Conservation (phyloP, 1,140 invertebrate genomes). For the Centruroides vittatus region DNA sequence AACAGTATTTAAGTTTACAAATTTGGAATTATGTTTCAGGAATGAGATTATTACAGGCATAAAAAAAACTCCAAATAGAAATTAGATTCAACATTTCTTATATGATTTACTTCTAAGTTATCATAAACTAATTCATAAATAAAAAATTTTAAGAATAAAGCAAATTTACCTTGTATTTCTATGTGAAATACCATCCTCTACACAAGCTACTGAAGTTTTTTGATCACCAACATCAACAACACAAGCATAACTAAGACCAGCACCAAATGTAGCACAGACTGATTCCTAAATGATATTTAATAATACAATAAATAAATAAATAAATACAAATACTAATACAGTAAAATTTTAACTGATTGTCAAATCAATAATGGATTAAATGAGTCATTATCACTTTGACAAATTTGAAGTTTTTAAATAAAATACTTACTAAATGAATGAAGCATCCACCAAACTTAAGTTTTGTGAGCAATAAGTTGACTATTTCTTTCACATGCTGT, state of each 20-base stretch:
- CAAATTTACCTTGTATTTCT: constrained; percentile 50
- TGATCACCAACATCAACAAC: constrained; percentile 91
- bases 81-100: too few species aligned
- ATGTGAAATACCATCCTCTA: constrained; percentile 90
- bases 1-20: too few species aligned
- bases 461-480: constrained; percentile 58
- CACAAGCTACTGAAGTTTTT: constrained; percentile 88
- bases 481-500: constrained; percentile 69
- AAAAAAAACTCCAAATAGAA: too few species aligned
- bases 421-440: constrained; percentile 53
- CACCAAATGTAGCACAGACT: constrained; percentile 75
- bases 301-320: too few species aligned
- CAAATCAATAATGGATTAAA: too few species aligned
- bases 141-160: not conserved
- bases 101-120: too few species aligned
- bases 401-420: not conserved
- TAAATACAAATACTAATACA: too few species aligned
- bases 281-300: constrained; percentile 9
- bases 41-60: too few species aligned
- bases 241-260: constrained; percentile 78
- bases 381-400: too few species aligned
- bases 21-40: too few species aligned
- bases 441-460: constrained; percentile 85
- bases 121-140: not conserved
- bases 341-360: too few species aligned